Percentiles rank a stretch among this genome's conserved stretches.
phyloP scores from a whole-genome alignment of 2,797 vertebrate genomes.

The Anguilla marmorata region DNA sequence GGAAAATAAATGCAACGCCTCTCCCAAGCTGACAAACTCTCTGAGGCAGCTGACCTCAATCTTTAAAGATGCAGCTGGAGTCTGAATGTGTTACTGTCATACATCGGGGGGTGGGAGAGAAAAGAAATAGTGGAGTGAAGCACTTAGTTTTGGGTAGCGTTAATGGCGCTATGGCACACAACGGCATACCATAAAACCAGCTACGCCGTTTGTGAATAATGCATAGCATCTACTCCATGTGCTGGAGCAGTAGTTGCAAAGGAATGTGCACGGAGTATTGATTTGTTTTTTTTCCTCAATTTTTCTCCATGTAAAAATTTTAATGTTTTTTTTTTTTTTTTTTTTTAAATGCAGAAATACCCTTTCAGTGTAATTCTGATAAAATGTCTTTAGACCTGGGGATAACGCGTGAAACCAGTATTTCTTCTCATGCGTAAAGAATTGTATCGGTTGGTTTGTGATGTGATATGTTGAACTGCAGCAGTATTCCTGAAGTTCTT shows the following conservation, averaged over 20 bases:
- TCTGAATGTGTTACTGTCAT: conserved; percentile 55
- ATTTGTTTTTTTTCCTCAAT: background rate
- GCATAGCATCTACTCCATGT: conserved; percentile 49
- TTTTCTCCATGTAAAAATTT: background rate
- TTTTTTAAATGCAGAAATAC: background rate
- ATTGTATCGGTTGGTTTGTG: background rate
- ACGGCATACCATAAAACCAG: conserved; percentile 54
- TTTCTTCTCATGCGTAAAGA: background rate
- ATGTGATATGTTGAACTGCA: background rate
- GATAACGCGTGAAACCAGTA: background rate
- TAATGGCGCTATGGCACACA: conserved; percentile 55
- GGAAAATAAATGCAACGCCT: conserved; percentile 60
- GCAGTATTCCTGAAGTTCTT: background rate
- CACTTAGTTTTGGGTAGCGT: conserved; percentile 26
- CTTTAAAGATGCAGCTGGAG: conserved; percentile 56
- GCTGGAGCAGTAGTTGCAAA: background rate
- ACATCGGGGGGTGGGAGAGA: conserved; percentile 22
- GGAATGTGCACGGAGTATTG: background rate
- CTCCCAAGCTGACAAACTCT: conserved; percentile 51
- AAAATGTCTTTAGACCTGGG: background rate
- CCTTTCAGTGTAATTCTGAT: background rate
- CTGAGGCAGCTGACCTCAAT: conserved; percentile 66
- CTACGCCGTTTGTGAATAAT: conserved; percentile 65
- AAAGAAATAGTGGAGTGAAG: conserved; percentile 45
- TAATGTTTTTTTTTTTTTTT: background rate